These are phyloP conservation scores for Centruroides sculpturatus DNA, from an alignment of 1,140 invertebrate species.

Conservation along the genomic window DNA sequence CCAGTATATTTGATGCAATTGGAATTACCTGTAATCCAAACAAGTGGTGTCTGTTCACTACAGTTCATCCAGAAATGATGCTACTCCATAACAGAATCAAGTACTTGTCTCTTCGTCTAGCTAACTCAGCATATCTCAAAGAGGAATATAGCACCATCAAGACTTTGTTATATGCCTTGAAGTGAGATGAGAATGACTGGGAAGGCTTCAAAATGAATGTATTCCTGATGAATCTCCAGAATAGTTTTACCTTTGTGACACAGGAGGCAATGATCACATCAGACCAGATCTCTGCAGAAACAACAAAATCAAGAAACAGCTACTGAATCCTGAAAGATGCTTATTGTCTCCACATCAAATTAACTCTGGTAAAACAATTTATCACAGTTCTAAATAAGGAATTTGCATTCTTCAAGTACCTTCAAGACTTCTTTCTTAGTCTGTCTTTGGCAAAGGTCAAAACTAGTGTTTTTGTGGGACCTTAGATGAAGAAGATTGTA, in stretches of 20 bases:
- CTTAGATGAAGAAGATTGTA: too few species aligned
- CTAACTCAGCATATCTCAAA: constrained; percentile 21
- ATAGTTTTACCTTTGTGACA: constrained; percentile 33
- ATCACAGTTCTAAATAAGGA: too few species aligned
- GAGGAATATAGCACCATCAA: constrained; percentile 23
- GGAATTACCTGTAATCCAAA: too few species aligned
- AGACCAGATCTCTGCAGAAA: constrained; percentile 17
- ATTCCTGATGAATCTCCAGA: constrained; percentile 23
- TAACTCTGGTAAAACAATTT: not conserved
- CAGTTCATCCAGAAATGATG: not conserved
- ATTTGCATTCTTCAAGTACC: too few species aligned
- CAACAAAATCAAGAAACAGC: constrained; percentile 24
- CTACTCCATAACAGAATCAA: not conserved
- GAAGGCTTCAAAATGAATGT: constrained; percentile 11
- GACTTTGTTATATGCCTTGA: constrained; percentile 20
- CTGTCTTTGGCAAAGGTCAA: too few species aligned
- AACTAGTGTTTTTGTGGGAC: too few species aligned
- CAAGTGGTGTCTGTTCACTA: not conserved
- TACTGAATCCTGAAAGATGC: constrained; percentile 15
- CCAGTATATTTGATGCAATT: too few species aligned
- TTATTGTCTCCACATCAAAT: not conserved
- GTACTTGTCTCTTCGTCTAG: not conserved
- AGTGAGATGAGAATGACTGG: constrained; percentile 24
- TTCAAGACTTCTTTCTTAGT: too few species aligned
- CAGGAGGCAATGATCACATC: constrained; percentile 22